Evolutionary conservation across 2,888 invertebrate species (phyloP).

Genomic region (Sepioteuthis lessoniana): DNA sequence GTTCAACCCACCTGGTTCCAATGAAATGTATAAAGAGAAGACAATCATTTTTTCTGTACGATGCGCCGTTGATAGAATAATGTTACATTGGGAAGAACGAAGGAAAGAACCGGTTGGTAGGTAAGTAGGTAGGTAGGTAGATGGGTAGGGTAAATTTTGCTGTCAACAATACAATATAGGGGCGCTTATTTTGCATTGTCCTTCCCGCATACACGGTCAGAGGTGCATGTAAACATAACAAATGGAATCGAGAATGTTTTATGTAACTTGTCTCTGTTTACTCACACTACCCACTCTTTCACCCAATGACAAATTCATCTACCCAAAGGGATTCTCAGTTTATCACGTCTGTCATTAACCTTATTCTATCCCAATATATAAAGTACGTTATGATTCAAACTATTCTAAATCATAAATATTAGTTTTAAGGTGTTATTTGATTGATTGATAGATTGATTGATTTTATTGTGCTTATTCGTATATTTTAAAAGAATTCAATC

Average conservation of each 20-base stretch:
- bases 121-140: not conserved
- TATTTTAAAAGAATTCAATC: too few relatives aligned
- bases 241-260: slow-evolving; percentile 10
- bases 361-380: not conserved
- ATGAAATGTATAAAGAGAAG: not conserved
- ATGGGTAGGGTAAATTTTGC: not conserved
- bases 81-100: not conserved
- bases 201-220: not conserved
- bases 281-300: not conserved
- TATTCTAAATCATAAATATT: not conserved
- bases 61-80: not conserved
- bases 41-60: not conserved
- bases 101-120: not conserved
- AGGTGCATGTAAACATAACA: not conserved
- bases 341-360: not conserved
- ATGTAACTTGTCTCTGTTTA: not conserved
- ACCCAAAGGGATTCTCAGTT: not conserved
- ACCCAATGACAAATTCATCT: not conserved
- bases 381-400: not conserved
- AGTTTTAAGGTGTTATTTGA: not conserved
- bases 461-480: too few relatives aligned
- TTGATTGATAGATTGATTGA: not conserved
- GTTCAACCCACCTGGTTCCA: not conserved
- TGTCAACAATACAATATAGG: slow-evolving; percentile 34
- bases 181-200: slow-evolving; percentile 23